Base-by-base conservation (phyloP, 2,888 invertebrate species). In the Arrhopalites spinosus region DNA sequence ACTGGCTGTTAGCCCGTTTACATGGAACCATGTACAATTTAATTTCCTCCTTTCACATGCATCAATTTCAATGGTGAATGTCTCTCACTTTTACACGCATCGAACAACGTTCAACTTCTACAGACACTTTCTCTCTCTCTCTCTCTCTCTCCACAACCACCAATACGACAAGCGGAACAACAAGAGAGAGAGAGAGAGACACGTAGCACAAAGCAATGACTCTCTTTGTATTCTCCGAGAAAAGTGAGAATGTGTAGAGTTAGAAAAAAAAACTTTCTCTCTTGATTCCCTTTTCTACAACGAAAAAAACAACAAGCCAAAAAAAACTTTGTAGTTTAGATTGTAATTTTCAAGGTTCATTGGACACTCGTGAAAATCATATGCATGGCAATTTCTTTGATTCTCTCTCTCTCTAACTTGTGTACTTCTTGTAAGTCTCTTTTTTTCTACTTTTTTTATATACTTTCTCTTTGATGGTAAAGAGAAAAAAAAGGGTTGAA, bases 21-120 rank as follows among this genome's bases (percentile, higher is more conserved):
- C 20, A 50, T n/a, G n/a, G n/a, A n/a, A n/a, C n/a, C n/a, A n/a
- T n/a, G n/a, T 50, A 20, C 27, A 25, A 23, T 13, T 59, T 25
- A 13, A 59, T 53, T 50, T 50, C 50, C 20, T 59, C 53, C n/a
- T 53, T 50, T 15, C 53, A n/a, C 53, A 20, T 53, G 53, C 53
- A 53, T 23, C 53, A 27, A 23, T 25, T 25, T 13, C 23, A 59
- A 25, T 59, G 59, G 59, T 25, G 13, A 15, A 59, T 15, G 7
- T 5, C 27, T 25, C 25, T 25, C 8, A 23, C 59, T 59, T 59
- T 59, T 11, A 3, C 27, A 15, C 25, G 25, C 59, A 59, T 59
- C 25, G 8, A 59, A 27, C 59, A 53, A 53, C 53, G n/a, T n/a
- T 53, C 8, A 1, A 53, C 8, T 15, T 5, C n/a, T 15, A 50